Conservation (phyloP, 1,140 invertebrate genomes). For the Lineus longissimus region DNA sequence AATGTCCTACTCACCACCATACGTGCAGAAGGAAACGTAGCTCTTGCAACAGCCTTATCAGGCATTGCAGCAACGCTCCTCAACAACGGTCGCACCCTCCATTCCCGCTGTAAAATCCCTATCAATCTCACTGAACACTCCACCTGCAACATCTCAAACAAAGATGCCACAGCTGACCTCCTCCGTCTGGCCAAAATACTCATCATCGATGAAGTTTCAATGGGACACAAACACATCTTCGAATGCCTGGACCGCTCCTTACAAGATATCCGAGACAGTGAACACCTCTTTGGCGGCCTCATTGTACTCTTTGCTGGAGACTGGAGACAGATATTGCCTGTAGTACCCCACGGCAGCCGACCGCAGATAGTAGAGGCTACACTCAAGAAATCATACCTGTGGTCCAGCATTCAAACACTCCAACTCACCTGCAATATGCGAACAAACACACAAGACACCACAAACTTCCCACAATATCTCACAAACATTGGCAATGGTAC, state of each 20-base stretch:
- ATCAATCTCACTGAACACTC: slow-evolving; percentile 8
- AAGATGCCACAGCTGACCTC: slow-evolving; percentile 15
- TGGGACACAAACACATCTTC: neutral
- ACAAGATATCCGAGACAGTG: neutral
- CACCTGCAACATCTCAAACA: slow-evolving; percentile 4
- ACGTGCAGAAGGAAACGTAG: neutral
- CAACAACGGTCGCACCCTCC: slow-evolving; percentile 24
- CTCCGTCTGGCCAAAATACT: slow-evolving; percentile 9
- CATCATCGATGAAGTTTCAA: neutral
- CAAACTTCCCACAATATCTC: neutral
- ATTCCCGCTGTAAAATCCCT: slow-evolving; percentile 25
- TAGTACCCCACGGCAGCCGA: neutral
- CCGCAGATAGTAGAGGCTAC: neutral
- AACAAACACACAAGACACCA: neutral
- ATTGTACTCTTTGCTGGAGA: neutral
- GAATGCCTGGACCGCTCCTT: slow-evolving; percentile 1
- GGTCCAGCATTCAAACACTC: neutral
- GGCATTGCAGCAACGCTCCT: slow-evolving; percentile 42
- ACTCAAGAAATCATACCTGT: neutral
- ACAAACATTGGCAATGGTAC: neutral
- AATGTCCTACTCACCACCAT: neutral
- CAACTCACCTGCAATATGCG: neutral
- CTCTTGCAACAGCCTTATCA: slow-evolving; percentile 20
- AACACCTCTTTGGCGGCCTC: neutral
- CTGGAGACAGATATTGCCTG: neutral